phyloP scores from a whole-genome alignment of 2,113 vertebrate species.

The Cynoglossus semilaevis region DNA sequence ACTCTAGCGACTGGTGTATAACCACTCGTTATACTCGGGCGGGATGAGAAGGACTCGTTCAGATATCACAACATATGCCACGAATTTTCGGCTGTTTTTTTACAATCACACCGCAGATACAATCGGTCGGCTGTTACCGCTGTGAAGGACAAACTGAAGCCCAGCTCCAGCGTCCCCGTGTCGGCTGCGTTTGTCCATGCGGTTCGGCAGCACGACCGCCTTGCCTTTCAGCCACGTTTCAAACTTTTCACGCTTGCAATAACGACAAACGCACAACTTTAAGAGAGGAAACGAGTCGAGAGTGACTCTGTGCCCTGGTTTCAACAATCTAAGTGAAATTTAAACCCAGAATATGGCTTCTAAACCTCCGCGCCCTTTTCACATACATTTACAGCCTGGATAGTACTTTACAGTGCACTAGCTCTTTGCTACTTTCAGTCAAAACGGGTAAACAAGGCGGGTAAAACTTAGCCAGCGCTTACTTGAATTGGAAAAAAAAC shows the following conservation, averaged over 20 bases:
- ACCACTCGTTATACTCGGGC: constrained; percentile 62
- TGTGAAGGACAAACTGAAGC: neutral
- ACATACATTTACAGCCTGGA: constrained; percentile 14
- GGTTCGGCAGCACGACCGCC: constrained; percentile 36
- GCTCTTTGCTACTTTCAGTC: constrained; percentile 35
- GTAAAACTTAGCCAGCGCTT: constrained; percentile 44
- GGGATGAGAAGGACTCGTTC: constrained; percentile 43
- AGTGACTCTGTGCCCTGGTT: neutral
- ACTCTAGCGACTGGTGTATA: constrained; percentile 33
- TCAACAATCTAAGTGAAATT: neutral
- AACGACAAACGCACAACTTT: constrained; percentile 61
- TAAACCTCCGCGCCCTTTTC: constrained; percentile 58
- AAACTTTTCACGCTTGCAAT: constrained; percentile 73
- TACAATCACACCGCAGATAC: neutral
- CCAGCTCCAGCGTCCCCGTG: too few species aligned
- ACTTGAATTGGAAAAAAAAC: constrained; percentile 73
- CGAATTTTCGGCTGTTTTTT: neutral
- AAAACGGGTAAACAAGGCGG: constrained; percentile 1
- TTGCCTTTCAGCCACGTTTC: constrained; percentile 72
- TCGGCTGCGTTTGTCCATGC: constrained; percentile 32
- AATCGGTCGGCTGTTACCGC: neutral
- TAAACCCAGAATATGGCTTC: constrained; percentile 10
- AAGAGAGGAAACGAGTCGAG: constrained; percentile 31
- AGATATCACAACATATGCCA: constrained; percentile 26
- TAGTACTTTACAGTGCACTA: constrained; percentile 9